Evolutionary conservation across 1,140 invertebrate species (phyloP).

Genomic region (Drosophila takahashii): DNA sequence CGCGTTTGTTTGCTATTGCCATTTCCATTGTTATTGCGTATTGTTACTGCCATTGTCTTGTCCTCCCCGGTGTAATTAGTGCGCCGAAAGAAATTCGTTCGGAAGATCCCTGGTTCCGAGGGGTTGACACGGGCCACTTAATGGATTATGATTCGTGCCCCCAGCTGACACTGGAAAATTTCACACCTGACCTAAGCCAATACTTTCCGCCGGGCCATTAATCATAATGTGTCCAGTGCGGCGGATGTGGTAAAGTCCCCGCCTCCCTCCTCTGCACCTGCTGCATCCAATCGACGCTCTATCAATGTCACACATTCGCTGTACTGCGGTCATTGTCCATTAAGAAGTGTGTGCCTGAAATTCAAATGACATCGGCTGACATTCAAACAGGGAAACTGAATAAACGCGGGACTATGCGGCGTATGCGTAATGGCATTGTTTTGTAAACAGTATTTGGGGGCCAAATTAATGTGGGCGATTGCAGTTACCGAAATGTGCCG

Average conservation of each 20-base stretch:
- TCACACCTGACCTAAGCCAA: slow-evolving; percentile 52
- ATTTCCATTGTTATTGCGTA: slow-evolving; percentile 20
- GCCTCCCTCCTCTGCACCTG: slow-evolving; percentile 23
- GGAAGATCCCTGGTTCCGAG: slow-evolving; percentile 33
- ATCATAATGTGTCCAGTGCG: slow-evolving; percentile 55
- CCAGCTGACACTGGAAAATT: slow-evolving; percentile 30
- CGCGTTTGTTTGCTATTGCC: slow-evolving; percentile 39
- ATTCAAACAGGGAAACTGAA: background rate
- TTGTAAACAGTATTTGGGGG: background rate
- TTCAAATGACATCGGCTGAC: slow-evolving; percentile 21
- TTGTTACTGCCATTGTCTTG: slow-evolving; percentile 39
- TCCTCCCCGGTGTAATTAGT: slow-evolving; percentile 62
- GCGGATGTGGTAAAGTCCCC: slow-evolving; percentile 40
- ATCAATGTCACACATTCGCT: slow-evolving; percentile 49
- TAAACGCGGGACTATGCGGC: slow-evolving; percentile 10
- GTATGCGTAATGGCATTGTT: slow-evolving; percentile 22
- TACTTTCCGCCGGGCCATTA: slow-evolving; percentile 30
- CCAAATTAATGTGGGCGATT: background rate
- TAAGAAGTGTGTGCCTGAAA: slow-evolving; percentile 35
- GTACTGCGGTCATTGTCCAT: slow-evolving; percentile 37
- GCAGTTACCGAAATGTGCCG: background rate
- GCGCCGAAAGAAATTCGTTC: slow-evolving; percentile 62
- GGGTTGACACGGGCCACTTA: slow-evolving; percentile 53
- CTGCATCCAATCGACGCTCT: slow-evolving; percentile 35
- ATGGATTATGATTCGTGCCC: slow-evolving; percentile 56